Evolutionary conservation across 2,797 vertebrate genomes (phyloP).

Genomic region (Lithobates pipiens): DNA sequence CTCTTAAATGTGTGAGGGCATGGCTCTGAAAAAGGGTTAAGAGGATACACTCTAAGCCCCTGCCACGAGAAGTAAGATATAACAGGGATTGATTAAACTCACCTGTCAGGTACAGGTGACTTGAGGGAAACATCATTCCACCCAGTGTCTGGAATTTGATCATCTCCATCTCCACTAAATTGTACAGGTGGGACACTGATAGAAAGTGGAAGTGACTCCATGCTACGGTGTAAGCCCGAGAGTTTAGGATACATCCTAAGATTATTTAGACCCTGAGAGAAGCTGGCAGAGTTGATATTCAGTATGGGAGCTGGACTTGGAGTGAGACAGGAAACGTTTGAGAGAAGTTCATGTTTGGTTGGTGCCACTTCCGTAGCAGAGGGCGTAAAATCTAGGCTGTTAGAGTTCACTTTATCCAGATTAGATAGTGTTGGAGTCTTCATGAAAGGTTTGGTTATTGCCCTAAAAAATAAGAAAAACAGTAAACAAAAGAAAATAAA

Average conservation of each 20-base stretch:
- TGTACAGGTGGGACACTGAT: conserved; percentile 88
- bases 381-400: conserved; percentile 85
- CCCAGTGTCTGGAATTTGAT: conserved; percentile 73
- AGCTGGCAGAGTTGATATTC: conserved; percentile 91
- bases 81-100: conserved; percentile 38
- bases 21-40: background rate
- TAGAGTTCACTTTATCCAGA: conserved; percentile 91
- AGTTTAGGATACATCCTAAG: conserved; percentile 88
- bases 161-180: conserved; percentile 71
- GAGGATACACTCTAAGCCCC: too few relatives aligned
- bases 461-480: conserved; percentile 67
- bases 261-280: conserved; percentile 86
- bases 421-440: conserved; percentile 91
- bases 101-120: conserved; percentile 84
- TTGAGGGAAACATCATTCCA: conserved; percentile 86
- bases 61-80: too few relatives aligned
- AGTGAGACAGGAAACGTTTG: conserved; percentile 79
- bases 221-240: conserved; percentile 90
- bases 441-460: conserved; percentile 84
- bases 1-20: background rate
- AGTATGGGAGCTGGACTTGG: conserved; percentile 92
- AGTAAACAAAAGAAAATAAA: background rate
- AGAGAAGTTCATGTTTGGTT: conserved; percentile 84
- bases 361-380: conserved; percentile 71
- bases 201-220: conserved; percentile 91